phyloP scores from a whole-genome alignment of 2,797 vertebrate species.

The Xiphorhynchus erythropygius region DNA sequence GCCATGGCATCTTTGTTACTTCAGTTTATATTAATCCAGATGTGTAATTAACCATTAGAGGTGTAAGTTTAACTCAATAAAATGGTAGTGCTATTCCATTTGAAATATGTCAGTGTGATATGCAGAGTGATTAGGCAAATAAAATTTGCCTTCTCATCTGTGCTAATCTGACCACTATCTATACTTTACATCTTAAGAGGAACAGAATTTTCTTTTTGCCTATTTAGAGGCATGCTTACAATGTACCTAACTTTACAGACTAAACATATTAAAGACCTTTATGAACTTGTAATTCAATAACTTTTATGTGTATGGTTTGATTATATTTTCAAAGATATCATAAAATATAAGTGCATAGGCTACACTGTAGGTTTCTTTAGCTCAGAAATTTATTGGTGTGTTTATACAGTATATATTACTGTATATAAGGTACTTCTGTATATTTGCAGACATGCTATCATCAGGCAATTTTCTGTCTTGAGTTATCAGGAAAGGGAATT shows the following conservation, averaged over 20 bases:
- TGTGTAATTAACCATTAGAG: background rate
- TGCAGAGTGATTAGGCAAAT: background rate
- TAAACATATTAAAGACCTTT: background rate
- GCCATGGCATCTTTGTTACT: background rate
- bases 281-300: background rate
- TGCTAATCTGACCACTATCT: background rate
- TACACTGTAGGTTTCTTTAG: background rate
- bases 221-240: background rate
- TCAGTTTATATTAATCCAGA: background rate
- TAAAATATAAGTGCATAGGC: background rate
- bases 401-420: background rate
- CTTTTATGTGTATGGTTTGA: background rate
- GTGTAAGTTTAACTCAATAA: background rate
- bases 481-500: slow-evolving; percentile 52
- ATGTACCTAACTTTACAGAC: background rate
- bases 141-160: background rate
- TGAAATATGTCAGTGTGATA: background rate
- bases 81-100: background rate
- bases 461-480: slow-evolving; percentile 9
- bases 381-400: background rate
- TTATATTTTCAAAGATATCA: background rate
- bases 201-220: background rate
- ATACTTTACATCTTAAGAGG: background rate
- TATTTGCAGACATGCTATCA: background rate
- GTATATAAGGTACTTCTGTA: background rate